Evolutionary conservation across 35 echinoderm and acorn worm genomes (phyloP), one percentile per base, ranked within the genome.

Genomic region (Lytechinus pictus): DNA sequence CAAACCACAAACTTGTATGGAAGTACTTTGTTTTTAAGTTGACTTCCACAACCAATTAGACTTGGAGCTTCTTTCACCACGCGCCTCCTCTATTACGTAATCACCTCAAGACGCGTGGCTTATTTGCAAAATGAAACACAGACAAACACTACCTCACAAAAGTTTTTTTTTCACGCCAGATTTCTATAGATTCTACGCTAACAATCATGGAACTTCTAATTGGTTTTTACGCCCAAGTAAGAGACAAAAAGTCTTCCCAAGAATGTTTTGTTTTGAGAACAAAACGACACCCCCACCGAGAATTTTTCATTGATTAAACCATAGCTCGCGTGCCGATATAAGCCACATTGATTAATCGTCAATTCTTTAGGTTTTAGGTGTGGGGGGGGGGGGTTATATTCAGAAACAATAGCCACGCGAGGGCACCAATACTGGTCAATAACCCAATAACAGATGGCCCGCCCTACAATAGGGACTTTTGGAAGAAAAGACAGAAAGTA

Each of bases 11-110:
- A 79, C 24, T 79, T 79, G 66, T 79, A 79, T 44, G 21, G 66
- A 79, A 79, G 66, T 19, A 19, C 21, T 79, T 24, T 44, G 33
- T 44, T 79, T 79, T 1, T 79, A 79, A n/a, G 66, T 79, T 79
- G 66, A 79, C 66, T 79, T 79, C 66, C 66, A 79, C 66, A 79
- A 79, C 66, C 66, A 79, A 79, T 79, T 79, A 79, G n/a, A n/a
- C 66, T 79, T 16, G 21, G 66, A 9, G 66, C 6, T 79, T 79
- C 8, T n/a, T 12, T 24, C 19, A 79, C 16, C 66, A 79, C 66
- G 66, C 66, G 66, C 66, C 66, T 79, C 66, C 66, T 16, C 4
- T 79, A 79, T 79, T 79, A 79, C 66, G 14, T 79, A 79, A 79
- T 24, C 19, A 24, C 8, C 66, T 79, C n/a, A 79, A 79, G 66